Base-by-base conservation (phyloP, 2,888 invertebrate genomes). In the Macaria notata region DNA sequence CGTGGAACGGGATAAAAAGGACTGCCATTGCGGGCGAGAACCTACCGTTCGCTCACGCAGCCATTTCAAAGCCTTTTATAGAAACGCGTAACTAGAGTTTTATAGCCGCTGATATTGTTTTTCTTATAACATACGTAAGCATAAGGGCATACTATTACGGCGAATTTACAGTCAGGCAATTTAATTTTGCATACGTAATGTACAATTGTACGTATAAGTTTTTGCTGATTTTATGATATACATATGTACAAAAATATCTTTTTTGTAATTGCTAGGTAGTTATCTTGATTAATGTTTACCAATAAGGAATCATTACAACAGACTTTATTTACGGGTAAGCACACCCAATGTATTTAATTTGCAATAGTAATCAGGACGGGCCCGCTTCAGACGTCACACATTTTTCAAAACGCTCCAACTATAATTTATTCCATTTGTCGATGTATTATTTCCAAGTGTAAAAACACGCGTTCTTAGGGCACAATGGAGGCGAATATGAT, bases 401-500 rank as follows among this genome's bases (percentile, higher is more conserved):
- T 82, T 78, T 80, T 71, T 81, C 76, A 78, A 73, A 69, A 55
- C 63, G 68, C 68, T 72, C 69, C 72, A 72, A 70, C 69, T 66
- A 71, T 71, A 79, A 81, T 81, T 83, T 81, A 86, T 82, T 75
- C 78, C 76, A 80, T 83, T 83, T 78, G 77, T 79, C 78, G 75
- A 79, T 79, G 77, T 81, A 78, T n/a, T 78, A 78, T 81, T 81
- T 73, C 69, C 47, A 63, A 65, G 85, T 88, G 85, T 87, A 85
- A 86, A 86, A 87, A 87, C 85, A 84, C 76, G 73, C 79, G 82
- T 87, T 83, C 81, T 71, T 77, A 73, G 79, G 79, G 76, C 75
- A 76, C 76, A 71, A 76, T 75, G 66, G 77, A 76, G 75, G 81
- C 81, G 79, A 82, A 86, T 85, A 88, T 90, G 89, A 89, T 89